Evolutionary conservation across 2,797 vertebrate genomes (phyloP), one percentile per base, ranked within the genome.

Genomic region (Phalanger gymnotis): DNA sequence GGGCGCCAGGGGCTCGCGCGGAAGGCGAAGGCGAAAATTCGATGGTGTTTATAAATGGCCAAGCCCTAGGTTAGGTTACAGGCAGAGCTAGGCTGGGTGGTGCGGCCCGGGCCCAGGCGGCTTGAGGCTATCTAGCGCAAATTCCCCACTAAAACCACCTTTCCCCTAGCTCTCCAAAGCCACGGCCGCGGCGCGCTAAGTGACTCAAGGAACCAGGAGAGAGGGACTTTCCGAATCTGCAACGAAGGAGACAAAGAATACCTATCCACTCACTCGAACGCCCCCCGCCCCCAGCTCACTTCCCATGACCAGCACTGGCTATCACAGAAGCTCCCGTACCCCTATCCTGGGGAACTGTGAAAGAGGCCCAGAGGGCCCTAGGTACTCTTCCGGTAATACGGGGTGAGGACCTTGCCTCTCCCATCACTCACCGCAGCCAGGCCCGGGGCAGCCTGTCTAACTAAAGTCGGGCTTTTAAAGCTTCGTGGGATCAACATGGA

Each of bases 291-390:
- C 30, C 52, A 30, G 27, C 90, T 90, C 52, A 53, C 90, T 25
- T 90, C 30, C 52, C 30, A 28, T 16, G 51, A 16, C 19, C 5
- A 6, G 51, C 27, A 0, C 54, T 34, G 40, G 0, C 10, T 90
- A 0, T 51, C 92, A 92, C 51, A 5, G 2, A 51, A 91, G 47
- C 51, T 92, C 95, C 93, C 27, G 57, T 2, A 54, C 81, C 92
- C 66, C 52, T 31, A 53, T 90, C 14, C 52, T 3, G 28, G 30
- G 52, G 30, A 90, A 31, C 28, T 30, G 90, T 0, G 52, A 97
- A 93, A 96, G 96, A 95, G 94, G 91, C 93, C 57, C 27, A 19
- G 51, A 93, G 93, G 92, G 90, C 55, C 94, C 92, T 90, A 92
- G 92, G 53, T n/a, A 91, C 6, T 4, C 6, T 91, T 92, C n/a